phyloP scores from a whole-genome alignment of 2,888 invertebrate genomes.

The Clistopyga incitator region DNA sequence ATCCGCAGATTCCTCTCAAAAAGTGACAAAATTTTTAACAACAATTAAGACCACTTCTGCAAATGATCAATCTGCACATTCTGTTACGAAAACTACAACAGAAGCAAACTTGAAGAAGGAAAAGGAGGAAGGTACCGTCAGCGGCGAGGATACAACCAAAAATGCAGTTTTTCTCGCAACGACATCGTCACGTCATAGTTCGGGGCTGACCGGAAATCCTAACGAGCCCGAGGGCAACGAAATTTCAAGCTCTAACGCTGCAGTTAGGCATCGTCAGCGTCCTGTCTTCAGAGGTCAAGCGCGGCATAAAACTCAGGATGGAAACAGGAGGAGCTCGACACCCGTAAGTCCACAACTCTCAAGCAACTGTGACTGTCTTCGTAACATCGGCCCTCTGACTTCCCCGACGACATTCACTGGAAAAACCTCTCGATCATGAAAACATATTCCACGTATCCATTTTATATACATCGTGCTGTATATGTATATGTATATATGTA shows the following conservation, averaged over 20 bases:
- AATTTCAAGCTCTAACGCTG: constrained; percentile 45
- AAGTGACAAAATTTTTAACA: neutral
- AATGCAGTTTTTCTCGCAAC: constrained; percentile 64
- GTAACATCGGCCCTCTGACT: constrained; percentile 60
- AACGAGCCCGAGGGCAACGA: constrained; percentile 58
- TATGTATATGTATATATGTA: too few relatives aligned
- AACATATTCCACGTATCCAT: constrained; percentile 22
- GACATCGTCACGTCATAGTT: constrained; percentile 19
- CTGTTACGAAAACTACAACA: neutral
- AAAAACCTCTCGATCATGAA: constrained; percentile 42
- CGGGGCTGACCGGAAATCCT: constrained; percentile 21
- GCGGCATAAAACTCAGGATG: constrained; percentile 56
- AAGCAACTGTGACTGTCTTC: constrained; percentile 63
- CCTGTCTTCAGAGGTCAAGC: constrained; percentile 50
- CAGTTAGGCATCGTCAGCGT: constrained; percentile 53
- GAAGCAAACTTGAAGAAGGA: neutral
- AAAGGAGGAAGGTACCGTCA: constrained; percentile 2
- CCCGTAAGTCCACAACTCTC: constrained; percentile 67
- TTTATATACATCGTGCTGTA: constrained; percentile 25
- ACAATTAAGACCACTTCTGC: neutral
- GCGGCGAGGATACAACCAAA: constrained; percentile 52
- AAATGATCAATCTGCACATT: neutral
- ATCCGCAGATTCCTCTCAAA: too few relatives aligned
- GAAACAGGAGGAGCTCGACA: constrained; percentile 62
- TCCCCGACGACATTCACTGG: constrained; percentile 53